phyloP scores from a whole-genome alignment of 2,113 vertebrate genomes.

The Macquaria australasica region DNA sequence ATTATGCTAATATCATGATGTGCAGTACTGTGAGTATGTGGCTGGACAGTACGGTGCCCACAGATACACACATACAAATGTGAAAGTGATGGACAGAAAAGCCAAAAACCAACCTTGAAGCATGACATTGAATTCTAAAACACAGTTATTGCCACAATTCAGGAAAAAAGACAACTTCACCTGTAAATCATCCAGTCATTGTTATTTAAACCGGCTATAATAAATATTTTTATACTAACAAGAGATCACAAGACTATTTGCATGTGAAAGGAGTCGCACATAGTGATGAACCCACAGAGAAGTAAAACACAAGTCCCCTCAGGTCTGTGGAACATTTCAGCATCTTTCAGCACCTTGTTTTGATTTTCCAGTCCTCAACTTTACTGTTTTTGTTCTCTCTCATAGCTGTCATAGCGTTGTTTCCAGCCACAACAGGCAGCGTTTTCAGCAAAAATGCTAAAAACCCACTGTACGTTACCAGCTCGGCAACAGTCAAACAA shows the following conservation, averaged over 20 bases:
- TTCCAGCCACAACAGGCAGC: neutral
- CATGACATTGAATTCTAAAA: neutral
- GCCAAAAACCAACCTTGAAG: neutral
- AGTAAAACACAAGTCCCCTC: too few relatives aligned
- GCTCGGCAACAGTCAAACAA: neutral
- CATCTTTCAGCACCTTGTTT: neutral
- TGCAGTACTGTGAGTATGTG: neutral
- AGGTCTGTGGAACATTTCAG: neutral
- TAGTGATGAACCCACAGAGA: too few relatives aligned
- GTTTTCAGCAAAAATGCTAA: neutral
- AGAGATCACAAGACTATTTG: too few relatives aligned
- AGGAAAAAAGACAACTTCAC: neutral
- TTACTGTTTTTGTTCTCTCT: neutral
- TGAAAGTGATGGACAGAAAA: neutral
- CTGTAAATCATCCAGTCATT: too few relatives aligned
- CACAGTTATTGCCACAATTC: neutral
- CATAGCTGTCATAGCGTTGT: neutral
- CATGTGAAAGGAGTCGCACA: too few relatives aligned
- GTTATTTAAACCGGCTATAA: too few relatives aligned
- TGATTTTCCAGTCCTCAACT: neutral
- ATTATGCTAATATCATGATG: neutral
- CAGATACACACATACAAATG: neutral
- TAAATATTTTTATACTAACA: too few relatives aligned
- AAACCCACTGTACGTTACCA: neutral
- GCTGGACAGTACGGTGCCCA: neutral